Base-by-base conservation (phyloP, 2,113 vertebrate genomes). In the Entelurus aequoreus region DNA sequence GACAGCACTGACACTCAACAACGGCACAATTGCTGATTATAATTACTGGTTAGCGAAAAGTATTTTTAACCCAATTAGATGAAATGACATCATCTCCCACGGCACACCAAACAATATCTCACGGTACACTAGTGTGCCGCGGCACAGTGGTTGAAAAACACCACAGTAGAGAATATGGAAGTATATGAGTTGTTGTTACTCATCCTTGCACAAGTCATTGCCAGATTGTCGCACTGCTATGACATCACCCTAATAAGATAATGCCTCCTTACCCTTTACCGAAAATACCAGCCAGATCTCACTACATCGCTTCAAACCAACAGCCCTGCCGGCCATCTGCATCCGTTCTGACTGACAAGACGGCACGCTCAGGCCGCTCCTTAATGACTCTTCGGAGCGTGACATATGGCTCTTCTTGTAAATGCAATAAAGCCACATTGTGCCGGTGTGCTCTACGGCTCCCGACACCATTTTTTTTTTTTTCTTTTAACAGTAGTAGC, bases 371-470 rank as follows among this genome's bases (percentile, higher is more conserved):
- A 12, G 40, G 69, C 35, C 51, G 50, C 61, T 48, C 49, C 58
- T 57, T 71, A 79, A 77, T 72, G 65, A 82, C 63, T 66, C 12
- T 60, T 68, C 68, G 56, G 62, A 70, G 58, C 42, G 46, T 71
- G 72, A 85, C 71, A 71, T 68, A 63, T 61, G 1, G 59, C 53
- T 74, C 67, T 59, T 75, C 65, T 60, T 55, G 50, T 48, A 38
- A 65, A 75, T 68, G 53, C 19, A 53, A 77, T 71, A 68, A 75
- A 72, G 60, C 19, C 59, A 44, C 6, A 52, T 19, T 69, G 19
- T 49, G 63, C 48, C 44, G 37, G 36, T 48, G 42, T 44, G 46
- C 44, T 19, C 13, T 53, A 38, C 13, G 13, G 37, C 46, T 37
- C 44, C 60, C 48, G 38, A 74, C 52, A 19, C 68, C 2, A 12